Evolutionary conservation across 2,888 invertebrate genomes (phyloP).

Genomic region (Spatulosminthurus flaviceps): DNA sequence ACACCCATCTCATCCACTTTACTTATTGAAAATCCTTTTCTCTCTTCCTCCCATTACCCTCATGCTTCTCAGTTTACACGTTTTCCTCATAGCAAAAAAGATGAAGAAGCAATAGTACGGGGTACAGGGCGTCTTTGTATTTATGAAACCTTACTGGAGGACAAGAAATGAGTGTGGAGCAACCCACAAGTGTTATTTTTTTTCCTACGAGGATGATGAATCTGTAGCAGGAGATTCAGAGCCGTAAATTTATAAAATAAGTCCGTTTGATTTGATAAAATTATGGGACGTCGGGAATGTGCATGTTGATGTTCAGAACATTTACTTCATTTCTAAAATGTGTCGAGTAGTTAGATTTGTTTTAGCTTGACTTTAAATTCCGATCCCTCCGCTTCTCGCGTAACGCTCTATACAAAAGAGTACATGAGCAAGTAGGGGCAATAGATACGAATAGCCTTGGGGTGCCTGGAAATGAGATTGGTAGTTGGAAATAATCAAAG

Average conservation of each 20-base stretch:
- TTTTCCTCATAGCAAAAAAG: no score
- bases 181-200: conserved; percentile 22
- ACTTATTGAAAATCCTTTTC: conserved; percentile 42
- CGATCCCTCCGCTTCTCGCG: background rate
- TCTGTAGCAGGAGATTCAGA: conserved; percentile 22
- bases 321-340: background rate
- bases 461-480: background rate
- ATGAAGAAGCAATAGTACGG: no score
- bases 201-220: conserved; percentile 36
- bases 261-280: conserved; percentile 23
- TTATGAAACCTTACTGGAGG: conserved; percentile 23
- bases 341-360: no score
- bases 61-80: background rate
- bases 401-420: background rate
- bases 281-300: conserved; percentile 1
- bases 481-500: background rate
- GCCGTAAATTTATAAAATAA: background rate
- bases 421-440: background rate
- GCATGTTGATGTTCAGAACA: background rate
- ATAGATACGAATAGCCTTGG: conserved; percentile 2
- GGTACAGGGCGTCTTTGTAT: background rate
- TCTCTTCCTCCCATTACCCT: conserved; percentile 8
- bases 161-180: conserved; percentile 9
- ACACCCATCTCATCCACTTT: conserved; percentile 41
- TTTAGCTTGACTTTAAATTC: background rate